Evolutionary conservation across 2,797 vertebrate genomes (phyloP).

Genomic region (Naso thynnoides): DNA sequence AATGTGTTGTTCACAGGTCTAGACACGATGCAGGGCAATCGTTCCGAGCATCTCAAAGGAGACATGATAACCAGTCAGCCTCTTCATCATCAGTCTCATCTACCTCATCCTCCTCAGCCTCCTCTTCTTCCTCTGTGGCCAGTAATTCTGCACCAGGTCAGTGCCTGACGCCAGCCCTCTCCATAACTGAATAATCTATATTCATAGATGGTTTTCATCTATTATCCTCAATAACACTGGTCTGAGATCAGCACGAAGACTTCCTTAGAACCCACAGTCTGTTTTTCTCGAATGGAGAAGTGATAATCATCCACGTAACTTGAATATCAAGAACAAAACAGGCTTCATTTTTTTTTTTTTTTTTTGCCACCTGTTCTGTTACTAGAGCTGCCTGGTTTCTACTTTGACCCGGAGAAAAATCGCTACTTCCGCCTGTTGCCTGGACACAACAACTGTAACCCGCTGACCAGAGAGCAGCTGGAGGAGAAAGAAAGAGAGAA

Average conservation of each 20-base stretch:
- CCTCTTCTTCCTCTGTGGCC: slow-evolving; percentile 60
- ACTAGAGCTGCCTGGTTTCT: slow-evolving; percentile 95
- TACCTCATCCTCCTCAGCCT: slow-evolving; percentile 3
- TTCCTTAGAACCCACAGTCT: not conserved
- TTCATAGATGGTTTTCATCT: too few relatives aligned
- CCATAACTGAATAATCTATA: not conserved
- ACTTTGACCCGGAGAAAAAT: slow-evolving; percentile 96
- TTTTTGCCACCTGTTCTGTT: not conserved
- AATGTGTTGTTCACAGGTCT: slow-evolving; percentile 47
- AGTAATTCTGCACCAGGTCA: slow-evolving; percentile 87
- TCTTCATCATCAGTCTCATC: slow-evolving; percentile 32
- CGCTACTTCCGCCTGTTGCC: slow-evolving; percentile 96
- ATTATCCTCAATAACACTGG: not conserved
- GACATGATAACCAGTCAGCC: slow-evolving; percentile 39
- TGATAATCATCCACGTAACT: not conserved
- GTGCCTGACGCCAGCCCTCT: slow-evolving; percentile 3
- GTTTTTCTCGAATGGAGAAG: not conserved
- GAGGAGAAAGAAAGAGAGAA: slow-evolving; percentile 87
- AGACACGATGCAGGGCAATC: slow-evolving; percentile 62
- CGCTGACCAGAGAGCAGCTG: slow-evolving; percentile 92
- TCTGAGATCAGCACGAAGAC: too few relatives aligned
- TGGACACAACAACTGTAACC: slow-evolving; percentile 98
- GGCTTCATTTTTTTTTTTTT: too few relatives aligned
- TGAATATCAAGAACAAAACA: not conserved
- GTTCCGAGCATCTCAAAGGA: slow-evolving; percentile 50